A percentile compares a stretch with the other conserved stretches of the same genome.
These are phyloP conservation scores for Halcyon leucocephala DNA, from an alignment of 2,797 vertebrate species.

Conservation along the genomic window DNA sequence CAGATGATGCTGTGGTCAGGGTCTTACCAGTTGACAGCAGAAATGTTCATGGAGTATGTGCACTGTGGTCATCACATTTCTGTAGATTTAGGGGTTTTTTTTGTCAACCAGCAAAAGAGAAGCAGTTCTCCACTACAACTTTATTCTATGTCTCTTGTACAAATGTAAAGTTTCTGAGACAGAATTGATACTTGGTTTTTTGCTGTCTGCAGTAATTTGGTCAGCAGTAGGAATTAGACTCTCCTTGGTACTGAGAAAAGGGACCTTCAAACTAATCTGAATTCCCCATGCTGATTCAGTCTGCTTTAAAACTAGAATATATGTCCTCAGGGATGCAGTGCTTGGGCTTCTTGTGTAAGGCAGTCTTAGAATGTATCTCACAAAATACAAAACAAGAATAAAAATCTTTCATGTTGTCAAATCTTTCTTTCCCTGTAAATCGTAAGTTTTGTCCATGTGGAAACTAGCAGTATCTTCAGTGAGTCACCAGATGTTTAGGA, in stretches of 20 bases:
- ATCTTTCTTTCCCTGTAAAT: not conserved
- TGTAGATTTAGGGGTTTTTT: not conserved
- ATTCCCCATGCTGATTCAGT: not conserved
- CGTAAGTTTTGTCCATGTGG: not conserved
- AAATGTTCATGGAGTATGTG: fast-evolving
- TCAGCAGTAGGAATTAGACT: not conserved
- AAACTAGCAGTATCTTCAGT: not conserved
- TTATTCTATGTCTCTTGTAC: not conserved
- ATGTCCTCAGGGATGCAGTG: not conserved
- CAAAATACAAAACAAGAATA: not conserved
- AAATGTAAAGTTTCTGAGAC: not conserved
- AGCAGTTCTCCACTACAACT: not conserved
- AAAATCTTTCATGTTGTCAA: not conserved
- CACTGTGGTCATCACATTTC: not conserved
- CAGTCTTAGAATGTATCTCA: not conserved
- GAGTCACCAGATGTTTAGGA: not conserved
- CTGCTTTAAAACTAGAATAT: not conserved
- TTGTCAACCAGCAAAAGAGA: not conserved
- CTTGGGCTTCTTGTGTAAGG: not conserved
- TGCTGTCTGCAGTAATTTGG: not conserved
- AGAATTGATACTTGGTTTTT: not conserved
- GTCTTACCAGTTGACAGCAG: not conserved
- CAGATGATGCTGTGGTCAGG: not conserved
- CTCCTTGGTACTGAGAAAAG: not conserved
- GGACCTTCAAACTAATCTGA: not conserved